Evolutionary conservation across 2,797 vertebrate genomes (phyloP).

Genomic region (Centroberyx gerrardi): DNA sequence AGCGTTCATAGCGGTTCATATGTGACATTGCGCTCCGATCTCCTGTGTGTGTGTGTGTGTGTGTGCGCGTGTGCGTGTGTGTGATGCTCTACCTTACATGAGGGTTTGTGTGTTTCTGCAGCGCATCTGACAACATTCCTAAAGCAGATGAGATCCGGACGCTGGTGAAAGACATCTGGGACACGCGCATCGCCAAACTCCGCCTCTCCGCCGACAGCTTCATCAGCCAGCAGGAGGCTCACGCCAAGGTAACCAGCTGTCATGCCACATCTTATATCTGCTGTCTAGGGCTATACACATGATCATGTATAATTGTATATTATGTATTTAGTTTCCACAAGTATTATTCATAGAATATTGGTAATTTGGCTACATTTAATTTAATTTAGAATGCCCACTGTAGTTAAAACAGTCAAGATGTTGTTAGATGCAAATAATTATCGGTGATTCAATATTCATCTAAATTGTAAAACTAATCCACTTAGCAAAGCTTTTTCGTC

Average conservation of each 20-base stretch:
- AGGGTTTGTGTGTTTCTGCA: slow-evolving; percentile 60
- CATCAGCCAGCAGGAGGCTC: slow-evolving; percentile 93
- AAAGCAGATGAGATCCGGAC: slow-evolving; percentile 96
- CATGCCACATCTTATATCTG: neutral
- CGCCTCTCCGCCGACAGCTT: slow-evolving; percentile 96
- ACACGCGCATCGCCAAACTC: slow-evolving; percentile 95
- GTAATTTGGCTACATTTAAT: no score
- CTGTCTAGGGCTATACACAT: no score
- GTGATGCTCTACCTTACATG: neutral
- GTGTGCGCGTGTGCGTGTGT: no score
- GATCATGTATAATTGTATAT: no score
- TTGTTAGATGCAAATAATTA: no score
- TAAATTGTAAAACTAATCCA: no score
- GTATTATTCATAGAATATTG: no score
- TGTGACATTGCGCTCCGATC: neutral
- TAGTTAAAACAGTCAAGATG: no score
- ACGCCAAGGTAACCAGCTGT: slow-evolving; percentile 90
- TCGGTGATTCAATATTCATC: no score
- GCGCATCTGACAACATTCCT: slow-evolving; percentile 96
- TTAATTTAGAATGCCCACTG: no score
- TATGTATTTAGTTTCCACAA: no score
- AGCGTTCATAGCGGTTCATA: neutral
- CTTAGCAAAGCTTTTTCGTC: no score
- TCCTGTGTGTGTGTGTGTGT: neutral
- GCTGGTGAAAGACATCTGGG: slow-evolving; percentile 97